phyloP scores from a whole-genome alignment of 2,113 vertebrate species.

The Antennarius striatus region DNA sequence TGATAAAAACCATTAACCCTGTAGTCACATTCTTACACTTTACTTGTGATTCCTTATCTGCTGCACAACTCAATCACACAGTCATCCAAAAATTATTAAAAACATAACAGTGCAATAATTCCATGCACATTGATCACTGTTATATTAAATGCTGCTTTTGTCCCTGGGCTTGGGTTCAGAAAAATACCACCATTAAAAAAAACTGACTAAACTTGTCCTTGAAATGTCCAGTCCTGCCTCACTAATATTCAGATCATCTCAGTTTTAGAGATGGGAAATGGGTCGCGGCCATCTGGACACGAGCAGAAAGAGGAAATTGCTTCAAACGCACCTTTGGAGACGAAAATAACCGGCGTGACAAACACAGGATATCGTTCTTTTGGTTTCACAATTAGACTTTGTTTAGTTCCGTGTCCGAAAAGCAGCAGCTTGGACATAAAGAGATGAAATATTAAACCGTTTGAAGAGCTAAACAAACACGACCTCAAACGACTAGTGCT shows the following conservation, averaged over 20 bases:
- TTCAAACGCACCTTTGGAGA: conserved; percentile 22
- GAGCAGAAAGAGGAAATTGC: conserved; percentile 53
- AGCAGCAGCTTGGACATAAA: not conserved
- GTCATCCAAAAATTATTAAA: too few species aligned
- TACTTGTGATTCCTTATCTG: too few species aligned
- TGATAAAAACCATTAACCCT: too few species aligned
- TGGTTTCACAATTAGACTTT: conserved; percentile 5
- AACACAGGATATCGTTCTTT: conserved; percentile 60
- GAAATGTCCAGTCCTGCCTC: not conserved
- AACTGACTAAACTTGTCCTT: not conserved
- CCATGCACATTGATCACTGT: too few species aligned
- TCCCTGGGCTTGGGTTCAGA: not conserved
- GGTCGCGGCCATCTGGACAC: not conserved
- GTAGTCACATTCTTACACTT: too few species aligned
- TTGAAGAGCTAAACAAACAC: too few species aligned
- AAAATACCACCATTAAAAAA: not conserved
- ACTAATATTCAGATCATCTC: conserved; percentile 14
- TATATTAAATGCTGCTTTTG: not conserved
- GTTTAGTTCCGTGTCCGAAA: not conserved
- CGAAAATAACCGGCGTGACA: conserved; percentile 33
- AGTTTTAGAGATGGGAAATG: not conserved
- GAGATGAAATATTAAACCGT: not conserved
- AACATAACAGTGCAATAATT: too few species aligned
- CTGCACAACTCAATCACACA: too few species aligned
- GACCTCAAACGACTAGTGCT: too few species aligned